phyloP scores from a whole-genome alignment of 2,797 vertebrate genomes.

The Macropus fuliginosus region DNA sequence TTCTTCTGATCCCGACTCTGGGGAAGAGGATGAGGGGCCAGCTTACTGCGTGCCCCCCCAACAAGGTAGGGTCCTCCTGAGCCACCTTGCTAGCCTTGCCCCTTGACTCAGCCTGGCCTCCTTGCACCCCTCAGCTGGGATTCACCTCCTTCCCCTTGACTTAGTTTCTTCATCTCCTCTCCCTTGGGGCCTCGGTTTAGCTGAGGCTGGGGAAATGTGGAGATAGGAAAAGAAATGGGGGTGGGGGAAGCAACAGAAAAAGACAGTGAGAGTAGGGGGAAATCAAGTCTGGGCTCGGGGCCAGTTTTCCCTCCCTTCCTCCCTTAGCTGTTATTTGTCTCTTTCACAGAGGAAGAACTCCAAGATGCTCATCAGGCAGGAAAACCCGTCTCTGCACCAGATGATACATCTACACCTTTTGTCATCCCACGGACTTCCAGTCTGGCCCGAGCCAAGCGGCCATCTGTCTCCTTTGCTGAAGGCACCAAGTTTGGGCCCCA shows the following conservation, averaged over 20 bases:
- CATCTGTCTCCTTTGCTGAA: conserved; percentile 98
- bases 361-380: conserved; percentile 89
- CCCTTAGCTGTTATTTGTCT: conserved; percentile 86
- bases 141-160: not conserved
- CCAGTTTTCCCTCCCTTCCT: conserved; percentile 27
- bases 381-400: conserved; percentile 87
- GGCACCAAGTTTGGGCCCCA: conserved; percentile 94
- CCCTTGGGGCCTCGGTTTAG: not conserved
- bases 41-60: conserved; percentile 93
- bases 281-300: not conserved
- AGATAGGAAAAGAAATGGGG: not conserved
- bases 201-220: not conserved
- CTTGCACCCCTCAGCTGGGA: not conserved
- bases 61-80: conserved; percentile 85
- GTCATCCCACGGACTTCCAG: conserved; percentile 98
- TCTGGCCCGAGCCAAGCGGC: conserved; percentile 94
- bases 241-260: not conserved
- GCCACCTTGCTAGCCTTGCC: not conserved
- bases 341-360: conserved; percentile 87
- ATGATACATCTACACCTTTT: conserved; percentile 91
- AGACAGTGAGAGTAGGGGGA: not conserved
- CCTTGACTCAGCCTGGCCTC: too few species aligned
- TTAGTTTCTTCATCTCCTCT: not conserved
- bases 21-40: conserved; percentile 90
- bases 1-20: conserved; percentile 91